These are phyloP conservation scores for Drosophila seguyi DNA, from an alignment of 1,140 invertebrate species.

Conservation along the genomic window DNA sequence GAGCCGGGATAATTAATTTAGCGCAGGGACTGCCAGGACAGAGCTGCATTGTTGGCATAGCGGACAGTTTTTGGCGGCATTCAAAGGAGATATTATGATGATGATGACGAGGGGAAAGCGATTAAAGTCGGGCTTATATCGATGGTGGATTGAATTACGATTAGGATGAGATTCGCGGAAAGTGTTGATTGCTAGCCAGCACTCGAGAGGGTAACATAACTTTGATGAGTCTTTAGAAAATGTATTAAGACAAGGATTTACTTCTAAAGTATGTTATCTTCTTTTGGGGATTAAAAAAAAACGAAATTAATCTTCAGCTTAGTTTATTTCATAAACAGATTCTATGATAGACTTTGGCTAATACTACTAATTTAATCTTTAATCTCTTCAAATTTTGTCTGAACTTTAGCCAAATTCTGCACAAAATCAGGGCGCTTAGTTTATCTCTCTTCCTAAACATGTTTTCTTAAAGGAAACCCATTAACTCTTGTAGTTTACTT, in stretches of 20 bases:
- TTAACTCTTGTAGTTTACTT: too few species aligned
- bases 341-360: too few species aligned
- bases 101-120: conserved; percentile 43
- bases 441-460: not conserved
- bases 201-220: not conserved
- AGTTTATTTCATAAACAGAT: too few species aligned
- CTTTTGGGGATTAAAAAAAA: not conserved
- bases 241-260: not conserved
- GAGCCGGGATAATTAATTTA: conserved; percentile 69
- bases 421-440: not conserved
- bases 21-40: conserved; percentile 30
- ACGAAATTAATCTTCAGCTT: too few species aligned
- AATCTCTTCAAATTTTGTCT: not conserved
- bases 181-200: not conserved
- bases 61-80: conserved; percentile 34
- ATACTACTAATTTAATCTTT: not conserved
- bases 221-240: not conserved
- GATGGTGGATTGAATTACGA: conserved; percentile 41
- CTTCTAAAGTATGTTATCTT: too few species aligned
- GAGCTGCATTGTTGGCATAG: conserved; percentile 53
- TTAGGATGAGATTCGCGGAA: conserved; percentile 3
- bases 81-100: conserved; percentile 44
- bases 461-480: not conserved
- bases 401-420: not conserved
- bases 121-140: conserved; percentile 47